Conservation (phyloP, 2,113 vertebrate species). For the Eclectus roratus region DNA sequence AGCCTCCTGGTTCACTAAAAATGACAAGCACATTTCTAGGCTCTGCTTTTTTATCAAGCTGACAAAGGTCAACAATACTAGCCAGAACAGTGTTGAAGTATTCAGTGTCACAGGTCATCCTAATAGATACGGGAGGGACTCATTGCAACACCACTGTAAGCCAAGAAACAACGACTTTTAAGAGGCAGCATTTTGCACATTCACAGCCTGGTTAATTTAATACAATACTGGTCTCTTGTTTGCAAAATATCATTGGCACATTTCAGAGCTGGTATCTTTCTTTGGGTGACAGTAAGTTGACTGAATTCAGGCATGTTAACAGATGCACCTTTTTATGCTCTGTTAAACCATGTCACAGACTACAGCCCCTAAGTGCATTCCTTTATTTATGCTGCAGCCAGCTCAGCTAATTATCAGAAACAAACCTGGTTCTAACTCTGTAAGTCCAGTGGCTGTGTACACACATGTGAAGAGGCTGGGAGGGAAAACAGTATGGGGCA, state of each 20-base stretch:
- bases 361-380: slow-evolving; percentile 71
- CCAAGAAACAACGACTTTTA: slow-evolving; percentile 60
- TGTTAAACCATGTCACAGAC: slow-evolving; percentile 75
- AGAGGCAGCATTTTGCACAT: slow-evolving; percentile 63
- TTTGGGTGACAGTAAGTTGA: slow-evolving; percentile 69
- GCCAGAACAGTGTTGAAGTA: slow-evolving; percentile 75
- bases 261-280: slow-evolving; percentile 65
- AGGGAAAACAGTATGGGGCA: neutral
- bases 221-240: slow-evolving; percentile 67
- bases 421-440: slow-evolving; percentile 64
- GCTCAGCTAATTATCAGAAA: slow-evolving; percentile 76
- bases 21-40: slow-evolving; percentile 55
- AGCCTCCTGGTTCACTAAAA: slow-evolving; percentile 57
- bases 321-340: slow-evolving; percentile 78
- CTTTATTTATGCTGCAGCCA: slow-evolving; percentile 70
- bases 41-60: slow-evolving; percentile 78
- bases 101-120: slow-evolving; percentile 78
- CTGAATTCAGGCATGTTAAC: slow-evolving; percentile 69
- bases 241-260: slow-evolving; percentile 63
- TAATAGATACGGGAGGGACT: slow-evolving; percentile 75
- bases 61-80: slow-evolving; percentile 89
- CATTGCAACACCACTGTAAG: slow-evolving; percentile 66
- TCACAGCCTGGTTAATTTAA: slow-evolving; percentile 71
- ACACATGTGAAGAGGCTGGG: neutral
- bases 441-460: slow-evolving; percentile 8